Conservation (phyloP, 1,140 invertebrate genomes). For the Mizuhopecten yessoensis region DNA sequence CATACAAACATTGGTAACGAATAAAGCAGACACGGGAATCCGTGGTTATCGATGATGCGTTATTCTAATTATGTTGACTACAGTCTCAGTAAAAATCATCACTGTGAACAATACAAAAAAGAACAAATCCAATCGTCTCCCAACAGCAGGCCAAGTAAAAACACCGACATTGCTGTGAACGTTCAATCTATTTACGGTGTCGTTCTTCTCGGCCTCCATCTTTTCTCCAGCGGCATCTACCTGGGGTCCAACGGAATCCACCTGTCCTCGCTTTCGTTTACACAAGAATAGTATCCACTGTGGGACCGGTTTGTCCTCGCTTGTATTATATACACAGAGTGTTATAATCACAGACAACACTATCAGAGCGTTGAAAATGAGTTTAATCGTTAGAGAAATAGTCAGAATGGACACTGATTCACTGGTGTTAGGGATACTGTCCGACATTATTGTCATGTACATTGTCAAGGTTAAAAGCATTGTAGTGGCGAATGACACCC, state of each 20-base stretch:
- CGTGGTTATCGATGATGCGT: background rate
- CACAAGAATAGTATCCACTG: background rate
- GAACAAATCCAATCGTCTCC: background rate
- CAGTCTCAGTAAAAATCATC: background rate
- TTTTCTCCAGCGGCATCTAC: background rate
- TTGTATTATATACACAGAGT: background rate
- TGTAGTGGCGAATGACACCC: conserved; percentile 41
- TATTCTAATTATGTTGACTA: background rate
- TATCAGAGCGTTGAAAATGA: background rate
- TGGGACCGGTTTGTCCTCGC: background rate
- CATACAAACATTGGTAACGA: no score
- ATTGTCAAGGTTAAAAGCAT: conserved; percentile 41
- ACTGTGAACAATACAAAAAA: background rate
- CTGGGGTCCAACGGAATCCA: no score
- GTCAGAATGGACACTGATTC: background rate
- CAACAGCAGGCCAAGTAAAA: background rate
- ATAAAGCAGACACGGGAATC: no score
- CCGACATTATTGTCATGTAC: conserved; percentile 12
- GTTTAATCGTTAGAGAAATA: background rate
- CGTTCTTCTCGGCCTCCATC: background rate
- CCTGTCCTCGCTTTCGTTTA: background rate
- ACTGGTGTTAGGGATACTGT: conserved; percentile 23
- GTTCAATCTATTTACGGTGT: background rate
- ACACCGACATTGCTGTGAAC: background rate
- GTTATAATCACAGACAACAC: conserved; percentile 13